phyloP scores from a whole-genome alignment of 2,797 vertebrate species.

The Pangasius sanitwongsei region DNA sequence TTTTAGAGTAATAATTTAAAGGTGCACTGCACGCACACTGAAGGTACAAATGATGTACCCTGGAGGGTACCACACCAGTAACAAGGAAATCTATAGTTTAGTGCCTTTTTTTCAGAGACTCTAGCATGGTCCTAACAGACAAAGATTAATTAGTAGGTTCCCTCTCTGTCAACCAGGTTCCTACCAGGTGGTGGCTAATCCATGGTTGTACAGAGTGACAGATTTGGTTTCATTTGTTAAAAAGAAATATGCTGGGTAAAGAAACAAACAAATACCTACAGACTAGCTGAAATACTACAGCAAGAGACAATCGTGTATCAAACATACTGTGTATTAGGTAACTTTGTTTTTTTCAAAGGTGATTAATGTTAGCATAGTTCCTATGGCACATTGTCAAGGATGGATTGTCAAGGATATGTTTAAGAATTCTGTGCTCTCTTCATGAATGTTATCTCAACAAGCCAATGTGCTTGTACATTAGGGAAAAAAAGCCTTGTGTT shows the following conservation, averaged over 20 bases:
- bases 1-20: neutral
- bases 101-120: neutral
- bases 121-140: neutral
- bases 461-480: neutral
- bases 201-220: conserved; percentile 3
- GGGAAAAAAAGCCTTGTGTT: neutral
- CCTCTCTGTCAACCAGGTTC: neutral
- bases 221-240: neutral
- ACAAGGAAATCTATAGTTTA: neutral
- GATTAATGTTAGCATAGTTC: neutral
- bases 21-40: neutral
- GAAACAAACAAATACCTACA: neutral
- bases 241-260: neutral
- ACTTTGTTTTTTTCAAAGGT: neutral
- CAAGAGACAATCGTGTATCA: neutral
- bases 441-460: neutral
- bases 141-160: neutral
- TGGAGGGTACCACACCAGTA: neutral
- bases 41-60: neutral
- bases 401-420: neutral
- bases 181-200: neutral
- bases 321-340: neutral
- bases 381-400: neutral
- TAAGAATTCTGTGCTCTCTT: neutral
- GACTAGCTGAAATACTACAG: neutral